A percentile compares a stretch with the other conserved stretches of the same genome.
phyloP scores from a whole-genome alignment of 2,888 invertebrate species.

The Monoplex corrugatus region DNA sequence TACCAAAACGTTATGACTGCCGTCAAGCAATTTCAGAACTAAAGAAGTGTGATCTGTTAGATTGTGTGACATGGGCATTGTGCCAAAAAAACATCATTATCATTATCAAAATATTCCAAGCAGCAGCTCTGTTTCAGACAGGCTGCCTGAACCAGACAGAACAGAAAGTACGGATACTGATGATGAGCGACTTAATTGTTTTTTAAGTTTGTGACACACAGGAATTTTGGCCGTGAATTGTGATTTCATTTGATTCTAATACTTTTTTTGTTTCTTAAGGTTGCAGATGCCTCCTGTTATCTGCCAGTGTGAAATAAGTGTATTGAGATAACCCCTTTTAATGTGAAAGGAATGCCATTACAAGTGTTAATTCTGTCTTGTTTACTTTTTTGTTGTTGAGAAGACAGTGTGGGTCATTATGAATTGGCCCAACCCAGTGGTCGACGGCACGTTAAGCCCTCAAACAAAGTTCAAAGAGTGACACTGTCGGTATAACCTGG shows the following conservation, averaged over 20 bases:
- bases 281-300: too few species aligned
- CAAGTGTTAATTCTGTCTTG: neutral
- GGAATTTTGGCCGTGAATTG: too few species aligned
- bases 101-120: neutral
- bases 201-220: neutral
- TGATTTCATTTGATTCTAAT: neutral
- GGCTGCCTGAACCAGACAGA: constrained; percentile 28
- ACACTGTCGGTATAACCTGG: constrained; percentile 2
- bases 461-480: neutral
- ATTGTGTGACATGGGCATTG: too few species aligned
- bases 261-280: too few species aligned
- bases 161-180: constrained; percentile 5
- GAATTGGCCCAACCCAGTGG: too few species aligned
- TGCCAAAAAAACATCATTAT: neutral
- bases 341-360: neutral
- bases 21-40: constrained; percentile 12
- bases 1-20: neutral
- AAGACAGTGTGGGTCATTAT: too few species aligned
- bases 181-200: too few species aligned
- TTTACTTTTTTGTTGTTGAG: too few species aligned
- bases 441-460: too few species aligned
- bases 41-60: neutral
- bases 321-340: neutral
- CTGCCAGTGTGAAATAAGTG: neutral
- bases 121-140: constrained; percentile 1